Percentiles rank a stretch among this genome's conserved stretches.
Evolutionary conservation across 2,113 vertebrate genomes (phyloP).

Genomic region (Colaptes auratus): DNA sequence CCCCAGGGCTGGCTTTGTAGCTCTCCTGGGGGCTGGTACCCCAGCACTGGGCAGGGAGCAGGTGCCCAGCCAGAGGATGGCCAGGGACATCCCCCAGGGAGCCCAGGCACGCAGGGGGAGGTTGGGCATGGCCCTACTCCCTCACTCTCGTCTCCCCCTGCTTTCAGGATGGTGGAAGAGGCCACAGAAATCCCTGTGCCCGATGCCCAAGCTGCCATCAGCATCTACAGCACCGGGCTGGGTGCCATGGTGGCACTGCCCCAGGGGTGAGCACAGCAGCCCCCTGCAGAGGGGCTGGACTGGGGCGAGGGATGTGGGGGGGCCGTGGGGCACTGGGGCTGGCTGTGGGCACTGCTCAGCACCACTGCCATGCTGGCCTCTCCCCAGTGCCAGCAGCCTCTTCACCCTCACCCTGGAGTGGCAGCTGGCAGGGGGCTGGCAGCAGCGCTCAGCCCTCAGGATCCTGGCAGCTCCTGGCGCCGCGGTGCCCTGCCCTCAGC

Average conservation of each 20-base stretch:
- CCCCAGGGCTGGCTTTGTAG: accelerated
- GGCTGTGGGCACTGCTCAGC: not conserved
- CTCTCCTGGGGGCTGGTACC: not conserved
- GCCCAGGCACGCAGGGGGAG: not conserved
- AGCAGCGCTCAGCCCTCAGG: constrained; percentile 69
- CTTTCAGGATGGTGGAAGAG: constrained; percentile 39
- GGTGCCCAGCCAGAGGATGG: not conserved
- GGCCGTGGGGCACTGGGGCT: accelerated
- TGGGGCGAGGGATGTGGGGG: not conserved
- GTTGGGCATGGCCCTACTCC: not conserved
- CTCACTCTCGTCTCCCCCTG: not conserved
- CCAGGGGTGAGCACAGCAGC: not conserved
- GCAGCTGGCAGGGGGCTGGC: constrained; percentile 29
- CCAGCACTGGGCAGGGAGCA: not conserved
- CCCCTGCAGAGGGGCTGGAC: accelerated
- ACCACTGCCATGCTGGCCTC: accelerated
- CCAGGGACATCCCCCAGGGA: not conserved
- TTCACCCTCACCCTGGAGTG: constrained; percentile 77
- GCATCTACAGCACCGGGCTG: constrained; percentile 9
- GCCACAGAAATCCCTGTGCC: not conserved
- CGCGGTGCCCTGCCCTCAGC: constrained; percentile 46
- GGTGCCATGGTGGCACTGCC: accelerated
- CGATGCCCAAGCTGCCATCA: constrained; percentile 24
- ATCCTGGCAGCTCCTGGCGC: constrained; percentile 73
- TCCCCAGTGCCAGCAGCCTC: constrained; percentile 66